A percentile compares a stretch with the other conserved stretches of the same genome.
Conservation (phyloP, 2,888 invertebrate species). For the Rhagonycha lutea region DNA sequence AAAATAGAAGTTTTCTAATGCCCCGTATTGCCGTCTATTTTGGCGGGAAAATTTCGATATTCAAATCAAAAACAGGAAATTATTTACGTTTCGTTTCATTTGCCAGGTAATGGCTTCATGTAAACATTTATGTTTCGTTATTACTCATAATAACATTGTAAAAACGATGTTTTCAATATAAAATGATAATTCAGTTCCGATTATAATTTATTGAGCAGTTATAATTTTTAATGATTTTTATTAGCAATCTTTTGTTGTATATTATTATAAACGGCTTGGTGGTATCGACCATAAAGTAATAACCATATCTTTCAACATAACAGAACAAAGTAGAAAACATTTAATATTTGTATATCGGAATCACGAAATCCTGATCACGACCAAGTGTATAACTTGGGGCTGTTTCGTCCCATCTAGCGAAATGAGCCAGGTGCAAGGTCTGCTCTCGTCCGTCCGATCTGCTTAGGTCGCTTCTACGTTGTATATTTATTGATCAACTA, state of each 20-base stretch:
- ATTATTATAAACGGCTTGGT: slow-evolving; percentile 11
- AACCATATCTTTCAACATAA: slow-evolving; percentile 50
- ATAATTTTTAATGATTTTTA: slow-evolving; percentile 3
- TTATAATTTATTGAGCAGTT: background rate
- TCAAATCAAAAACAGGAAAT: too few relatives aligned
- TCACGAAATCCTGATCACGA: slow-evolving; percentile 48
- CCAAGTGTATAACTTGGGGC: slow-evolving; percentile 30
- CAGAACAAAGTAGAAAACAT: slow-evolving; percentile 52
- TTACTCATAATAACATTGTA: background rate
- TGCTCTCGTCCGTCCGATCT: slow-evolving; percentile 3
- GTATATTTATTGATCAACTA: slow-evolving; percentile 52
- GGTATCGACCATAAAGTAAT: slow-evolving; percentile 54
- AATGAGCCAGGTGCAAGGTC: slow-evolving; percentile 32
- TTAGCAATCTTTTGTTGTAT: slow-evolving; percentile 4
- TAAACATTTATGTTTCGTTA: background rate
- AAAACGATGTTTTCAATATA: background rate
- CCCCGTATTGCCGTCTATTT: background rate
- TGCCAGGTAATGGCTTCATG: background rate
- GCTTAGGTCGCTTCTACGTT: background rate
- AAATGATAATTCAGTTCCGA: background rate
- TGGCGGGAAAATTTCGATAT: too few relatives aligned
- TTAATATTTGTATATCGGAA: slow-evolving; percentile 55
- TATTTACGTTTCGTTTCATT: too few relatives aligned
- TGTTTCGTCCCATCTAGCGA: slow-evolving; percentile 26
- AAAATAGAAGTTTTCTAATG: background rate